Conservation (phyloP, 2,888 invertebrate species). For the Oxycera nigricornis region DNA sequence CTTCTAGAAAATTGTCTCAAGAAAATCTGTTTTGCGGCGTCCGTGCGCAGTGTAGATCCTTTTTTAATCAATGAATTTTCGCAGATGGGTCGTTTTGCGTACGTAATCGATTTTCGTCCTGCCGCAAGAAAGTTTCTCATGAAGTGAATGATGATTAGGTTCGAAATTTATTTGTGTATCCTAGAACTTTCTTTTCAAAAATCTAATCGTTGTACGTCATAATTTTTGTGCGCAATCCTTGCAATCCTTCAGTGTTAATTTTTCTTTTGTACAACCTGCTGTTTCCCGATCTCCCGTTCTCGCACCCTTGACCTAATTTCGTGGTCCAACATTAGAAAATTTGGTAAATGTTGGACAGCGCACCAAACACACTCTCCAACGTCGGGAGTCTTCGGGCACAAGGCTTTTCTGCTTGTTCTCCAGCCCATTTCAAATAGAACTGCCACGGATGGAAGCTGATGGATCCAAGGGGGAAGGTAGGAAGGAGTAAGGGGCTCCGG, state of each 20-base stretch:
- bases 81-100: neutral
- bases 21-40: neutral
- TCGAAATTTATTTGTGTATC: too few species aligned
- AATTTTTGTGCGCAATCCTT: neutral
- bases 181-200: neutral
- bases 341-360: constrained; percentile 22
- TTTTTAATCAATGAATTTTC: neutral
- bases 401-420: constrained; percentile 30
- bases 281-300: constrained; percentile 29
- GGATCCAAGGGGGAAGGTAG: neutral
- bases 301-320: constrained; percentile 39
- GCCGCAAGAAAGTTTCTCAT: constrained; percentile 1
- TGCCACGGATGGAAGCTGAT: neutral
- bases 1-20: neutral
- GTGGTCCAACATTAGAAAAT: constrained; percentile 21
- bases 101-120: constrained; percentile 32
- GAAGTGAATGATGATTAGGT: too few species aligned
- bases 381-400: neutral
- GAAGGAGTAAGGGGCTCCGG: neutral
- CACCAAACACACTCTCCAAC: constrained; percentile 7
- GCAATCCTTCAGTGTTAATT: neutral
- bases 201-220: too few species aligned
- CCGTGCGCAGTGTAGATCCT: neutral
- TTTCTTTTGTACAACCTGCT: constrained; percentile 7
- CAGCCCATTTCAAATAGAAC: constrained; percentile 4